phyloP scores from a whole-genome alignment of 1,140 invertebrate species.

The Aphis craccivora region DNA sequence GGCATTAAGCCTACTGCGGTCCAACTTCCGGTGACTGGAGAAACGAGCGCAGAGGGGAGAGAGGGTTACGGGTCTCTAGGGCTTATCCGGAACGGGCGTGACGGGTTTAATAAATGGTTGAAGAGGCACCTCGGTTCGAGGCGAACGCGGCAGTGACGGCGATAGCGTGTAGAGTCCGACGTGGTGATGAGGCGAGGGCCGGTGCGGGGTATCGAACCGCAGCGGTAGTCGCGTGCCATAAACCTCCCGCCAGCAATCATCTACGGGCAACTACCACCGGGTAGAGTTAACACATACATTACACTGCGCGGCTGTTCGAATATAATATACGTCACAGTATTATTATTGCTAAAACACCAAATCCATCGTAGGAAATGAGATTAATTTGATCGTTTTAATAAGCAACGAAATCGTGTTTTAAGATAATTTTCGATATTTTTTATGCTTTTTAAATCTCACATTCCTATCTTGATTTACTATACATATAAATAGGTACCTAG shows the following conservation, averaged over 20 bases:
- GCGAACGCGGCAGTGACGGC: slow-evolving; percentile 53
- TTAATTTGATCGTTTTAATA: not conserved
- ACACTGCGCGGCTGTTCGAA: not conserved
- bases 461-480: too few relatives aligned
- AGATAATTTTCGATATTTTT: too few relatives aligned
- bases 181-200: not conserved
- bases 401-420: too few relatives aligned
- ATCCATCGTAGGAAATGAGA: not conserved
- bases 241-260: slow-evolving; percentile 58
- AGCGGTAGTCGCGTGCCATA: slow-evolving; percentile 58
- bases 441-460: too few relatives aligned
- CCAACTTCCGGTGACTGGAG: slow-evolving; percentile 55
- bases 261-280: slow-evolving; percentile 51
- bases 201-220: slow-evolving; percentile 57
- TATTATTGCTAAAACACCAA: not conserved
- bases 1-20: slow-evolving; percentile 57
- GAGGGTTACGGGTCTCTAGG: slow-evolving; percentile 57
- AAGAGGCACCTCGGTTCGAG: slow-evolving; percentile 55
- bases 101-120: slow-evolving; percentile 58
- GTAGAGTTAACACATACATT: slow-evolving; percentile 39
- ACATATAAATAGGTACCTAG: too few relatives aligned
- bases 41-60: slow-evolving; percentile 11
- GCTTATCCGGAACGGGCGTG: slow-evolving; percentile 58
- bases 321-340: not conserved
- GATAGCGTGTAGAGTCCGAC: slow-evolving; percentile 53